A percentile compares a stretch with the other conserved stretches of the same genome.
phyloP scores from a whole-genome alignment of 1,140 invertebrate species.

The Apis dorsata region DNA sequence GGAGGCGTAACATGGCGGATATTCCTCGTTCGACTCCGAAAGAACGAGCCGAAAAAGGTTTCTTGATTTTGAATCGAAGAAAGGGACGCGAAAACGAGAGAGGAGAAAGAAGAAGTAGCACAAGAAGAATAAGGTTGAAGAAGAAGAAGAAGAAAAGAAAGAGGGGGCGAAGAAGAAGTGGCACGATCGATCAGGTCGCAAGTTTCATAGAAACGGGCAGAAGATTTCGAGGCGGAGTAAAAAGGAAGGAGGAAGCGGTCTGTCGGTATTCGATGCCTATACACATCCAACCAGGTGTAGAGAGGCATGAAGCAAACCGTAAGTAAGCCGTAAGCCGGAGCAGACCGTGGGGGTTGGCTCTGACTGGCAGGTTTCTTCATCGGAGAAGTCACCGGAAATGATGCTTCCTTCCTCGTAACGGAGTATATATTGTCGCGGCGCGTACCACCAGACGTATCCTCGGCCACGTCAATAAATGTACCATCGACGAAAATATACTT shows the following conservation, averaged over 20 bases:
- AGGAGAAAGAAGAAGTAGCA: not conserved
- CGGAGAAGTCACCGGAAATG: slow-evolving; percentile 80
- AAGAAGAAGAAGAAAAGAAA: not conserved
- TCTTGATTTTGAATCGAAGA: not conserved
- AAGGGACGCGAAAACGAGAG: slow-evolving; percentile 13
- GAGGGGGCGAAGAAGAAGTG: not conserved
- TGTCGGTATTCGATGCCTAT: slow-evolving; percentile 68
- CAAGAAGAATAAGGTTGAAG: not conserved
- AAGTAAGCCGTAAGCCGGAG: slow-evolving; percentile 69
- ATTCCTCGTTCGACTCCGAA: not conserved
- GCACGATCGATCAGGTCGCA: slow-evolving; percentile 64
- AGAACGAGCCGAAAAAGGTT: not conserved
- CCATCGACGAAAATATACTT: slow-evolving; percentile 76
- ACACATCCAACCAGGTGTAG: slow-evolving; percentile 68
- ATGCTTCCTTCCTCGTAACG: slow-evolving; percentile 68
- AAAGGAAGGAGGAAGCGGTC: slow-evolving; percentile 26
- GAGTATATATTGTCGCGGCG: slow-evolving; percentile 73
- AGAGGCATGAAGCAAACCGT: slow-evolving; percentile 71
- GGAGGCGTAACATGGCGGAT: slow-evolving; percentile 14
- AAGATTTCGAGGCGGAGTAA: slow-evolving; percentile 57
- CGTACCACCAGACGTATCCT: slow-evolving; percentile 43
- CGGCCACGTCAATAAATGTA: slow-evolving; percentile 70
- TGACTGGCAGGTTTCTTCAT: slow-evolving; percentile 80
- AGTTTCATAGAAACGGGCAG: slow-evolving; percentile 59
- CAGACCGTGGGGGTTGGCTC: slow-evolving; percentile 63